Evolutionary conservation across 1,140 invertebrate species (phyloP), one percentile per base, ranked within the genome.

Genomic region (Drosophila serrata): DNA sequence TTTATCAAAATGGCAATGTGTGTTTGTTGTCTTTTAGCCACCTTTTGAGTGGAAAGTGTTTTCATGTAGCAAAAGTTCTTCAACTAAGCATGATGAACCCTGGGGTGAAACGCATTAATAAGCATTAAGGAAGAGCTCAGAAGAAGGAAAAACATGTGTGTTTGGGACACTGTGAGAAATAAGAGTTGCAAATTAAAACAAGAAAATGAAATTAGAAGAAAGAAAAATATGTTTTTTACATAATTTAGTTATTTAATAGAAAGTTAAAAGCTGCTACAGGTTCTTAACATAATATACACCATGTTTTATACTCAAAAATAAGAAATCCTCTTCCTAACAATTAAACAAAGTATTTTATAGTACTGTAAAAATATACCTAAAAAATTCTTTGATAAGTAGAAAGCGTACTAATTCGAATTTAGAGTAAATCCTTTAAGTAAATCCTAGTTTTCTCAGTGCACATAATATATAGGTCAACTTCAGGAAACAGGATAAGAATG

Each of bases 81-180:
- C 31, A 15, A 43, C 24, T 43, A 3, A 37, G 51, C 8, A 55
- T 29, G 17, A 55, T 29, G 17, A 31, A 43, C 6, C 22, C 29
- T n/a, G 51, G 58, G 59, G 48, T 80, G 82, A 56, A 57, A 56
- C 67, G 60, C 82, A 86, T 88, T 88, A 64, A 88, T 88, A 88
- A 90, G 77, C 82, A 87, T 87, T 82, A 87, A 75, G 64, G 60
- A 63, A 45, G 60, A 64, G 61, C 75, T 48, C 45, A 4, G 33
- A 24, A 40, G 11, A 64, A 57, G 24, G 37, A 51, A 68, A 49
- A 63, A 70, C 86, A 87, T 87, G 82, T 79, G 56, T 59, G 70
- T 63, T 31, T 48, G 45, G 45, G 43, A 40, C 79, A 84, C 60
- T 64, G 55, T 2, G 11, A 6, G 24, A 59, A 59, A 63, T 3